Evolutionary conservation across 2,113 vertebrate species (phyloP).

Genomic region (Pelecanus crispus): DNA sequence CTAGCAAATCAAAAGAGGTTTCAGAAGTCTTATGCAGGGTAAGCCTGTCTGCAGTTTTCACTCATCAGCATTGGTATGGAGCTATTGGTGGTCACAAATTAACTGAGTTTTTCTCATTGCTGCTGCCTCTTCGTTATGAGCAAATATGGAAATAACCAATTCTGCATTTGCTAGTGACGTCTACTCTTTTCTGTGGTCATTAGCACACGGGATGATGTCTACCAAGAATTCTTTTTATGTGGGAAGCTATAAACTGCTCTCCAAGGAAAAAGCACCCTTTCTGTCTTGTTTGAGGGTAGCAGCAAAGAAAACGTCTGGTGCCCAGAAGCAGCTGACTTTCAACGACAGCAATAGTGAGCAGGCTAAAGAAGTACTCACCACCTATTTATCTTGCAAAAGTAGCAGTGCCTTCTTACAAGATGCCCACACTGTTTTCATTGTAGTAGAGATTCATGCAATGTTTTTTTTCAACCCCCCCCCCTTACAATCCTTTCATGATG

Average conservation of each 20-base stretch:
- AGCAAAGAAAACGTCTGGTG: background rate
- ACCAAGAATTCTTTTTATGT: slow-evolving; percentile 2
- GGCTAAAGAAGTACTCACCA: background rate
- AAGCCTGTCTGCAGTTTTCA: background rate
- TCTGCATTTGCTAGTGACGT: background rate
- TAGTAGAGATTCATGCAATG: background rate
- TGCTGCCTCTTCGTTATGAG: background rate
- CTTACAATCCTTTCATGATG: background rate
- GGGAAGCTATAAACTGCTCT: background rate
- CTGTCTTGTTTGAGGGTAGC: background rate
- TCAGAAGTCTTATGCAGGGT: background rate
- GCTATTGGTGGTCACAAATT: background rate
- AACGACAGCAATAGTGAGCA: background rate
- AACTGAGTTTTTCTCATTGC: background rate
- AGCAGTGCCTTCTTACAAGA: background rate
- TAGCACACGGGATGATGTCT: background rate
- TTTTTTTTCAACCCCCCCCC: background rate
- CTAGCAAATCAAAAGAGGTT: background rate
- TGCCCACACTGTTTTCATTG: background rate
- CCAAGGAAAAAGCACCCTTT: background rate
- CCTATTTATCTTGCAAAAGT: background rate
- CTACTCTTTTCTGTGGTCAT: background rate
- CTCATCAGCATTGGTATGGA: background rate
- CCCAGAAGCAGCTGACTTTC: background rate
- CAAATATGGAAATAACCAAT: background rate